Evolutionary conservation across 2,797 vertebrate genomes (phyloP).

Genomic region (Silurus lanzhouensis): DNA sequence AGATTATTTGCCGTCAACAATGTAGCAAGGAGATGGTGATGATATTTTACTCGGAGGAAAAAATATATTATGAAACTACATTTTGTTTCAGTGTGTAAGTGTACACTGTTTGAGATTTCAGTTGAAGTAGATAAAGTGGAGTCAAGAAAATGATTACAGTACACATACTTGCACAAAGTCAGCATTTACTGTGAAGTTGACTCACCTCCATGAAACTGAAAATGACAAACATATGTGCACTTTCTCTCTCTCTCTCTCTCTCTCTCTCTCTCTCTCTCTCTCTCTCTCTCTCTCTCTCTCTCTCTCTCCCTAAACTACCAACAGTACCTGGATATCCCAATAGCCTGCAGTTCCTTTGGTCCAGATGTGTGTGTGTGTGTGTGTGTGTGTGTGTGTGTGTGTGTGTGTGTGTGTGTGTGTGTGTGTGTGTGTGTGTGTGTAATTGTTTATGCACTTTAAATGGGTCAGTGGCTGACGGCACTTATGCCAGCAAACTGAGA

Average conservation of each 20-base stretch:
- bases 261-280: not conserved
- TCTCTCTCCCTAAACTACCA: conserved; percentile 54
- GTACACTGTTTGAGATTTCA: not conserved
- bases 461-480: conserved; percentile 49
- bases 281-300: not conserved
- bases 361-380: conserved; percentile 61
- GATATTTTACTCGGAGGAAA: not conserved
- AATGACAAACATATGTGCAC: conserved; percentile 34
- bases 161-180: not conserved
- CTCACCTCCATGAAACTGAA: conserved; percentile 15
- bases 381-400: conserved; percentile 46
- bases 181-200: conserved; percentile 17
- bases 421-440: not conserved
- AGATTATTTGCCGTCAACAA: conserved; percentile 58
- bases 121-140: conserved; percentile 5
- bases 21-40: not conserved
- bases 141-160: conserved; percentile 14
- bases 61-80: not conserved
- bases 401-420: conserved; percentile 12
- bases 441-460: conserved; percentile 31
- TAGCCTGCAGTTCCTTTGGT: conserved; percentile 41
- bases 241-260: not conserved
- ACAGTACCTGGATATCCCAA: conserved; percentile 65
- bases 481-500: conserved; percentile 16
- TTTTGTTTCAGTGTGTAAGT: not conserved